Conservation (phyloP, 2,113 vertebrate genomes). For the Semnornis frantzii region DNA sequence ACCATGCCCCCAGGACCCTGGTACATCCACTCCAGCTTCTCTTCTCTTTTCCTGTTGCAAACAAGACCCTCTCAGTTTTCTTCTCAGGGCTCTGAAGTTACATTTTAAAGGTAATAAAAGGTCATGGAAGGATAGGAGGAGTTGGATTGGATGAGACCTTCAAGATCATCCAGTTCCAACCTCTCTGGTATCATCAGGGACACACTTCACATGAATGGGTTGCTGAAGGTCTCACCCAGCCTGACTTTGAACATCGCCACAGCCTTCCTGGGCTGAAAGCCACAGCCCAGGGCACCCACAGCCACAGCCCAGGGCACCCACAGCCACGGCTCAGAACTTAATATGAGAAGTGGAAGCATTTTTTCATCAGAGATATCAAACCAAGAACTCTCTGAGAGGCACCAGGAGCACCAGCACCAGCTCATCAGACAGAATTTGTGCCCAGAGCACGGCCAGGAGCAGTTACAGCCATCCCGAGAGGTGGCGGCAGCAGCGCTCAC, state of each 20-base stretch:
- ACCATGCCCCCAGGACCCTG: conserved; percentile 92
- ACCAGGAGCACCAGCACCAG: rapidly evolving
- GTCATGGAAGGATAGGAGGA: no score
- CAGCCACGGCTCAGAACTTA: no score
- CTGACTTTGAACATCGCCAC: no score
- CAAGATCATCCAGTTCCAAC: no score
- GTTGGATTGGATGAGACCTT: no score
- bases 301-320: no score
- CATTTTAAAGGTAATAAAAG: rapidly evolving
- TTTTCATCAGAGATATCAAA: rapidly evolving
- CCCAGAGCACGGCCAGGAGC: rapidly evolving
- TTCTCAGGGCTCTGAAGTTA: not conserved
- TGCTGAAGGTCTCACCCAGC: no score
- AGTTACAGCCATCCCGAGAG: no score
- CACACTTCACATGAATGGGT: no score
- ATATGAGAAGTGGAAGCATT: rapidly evolving
- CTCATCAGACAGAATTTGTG: rapidly evolving
- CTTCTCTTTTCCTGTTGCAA: conserved; percentile 86
- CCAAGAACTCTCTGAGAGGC: rapidly evolving
- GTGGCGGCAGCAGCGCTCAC: conserved; percentile 62
- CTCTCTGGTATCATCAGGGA: no score
- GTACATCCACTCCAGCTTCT: conserved; percentile 99
- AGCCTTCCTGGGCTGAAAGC: no score
- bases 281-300: no score
- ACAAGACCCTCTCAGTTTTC: not conserved